phyloP scores from a whole-genome alignment of 2,797 vertebrate genomes.

The Choloepus didactylus region DNA sequence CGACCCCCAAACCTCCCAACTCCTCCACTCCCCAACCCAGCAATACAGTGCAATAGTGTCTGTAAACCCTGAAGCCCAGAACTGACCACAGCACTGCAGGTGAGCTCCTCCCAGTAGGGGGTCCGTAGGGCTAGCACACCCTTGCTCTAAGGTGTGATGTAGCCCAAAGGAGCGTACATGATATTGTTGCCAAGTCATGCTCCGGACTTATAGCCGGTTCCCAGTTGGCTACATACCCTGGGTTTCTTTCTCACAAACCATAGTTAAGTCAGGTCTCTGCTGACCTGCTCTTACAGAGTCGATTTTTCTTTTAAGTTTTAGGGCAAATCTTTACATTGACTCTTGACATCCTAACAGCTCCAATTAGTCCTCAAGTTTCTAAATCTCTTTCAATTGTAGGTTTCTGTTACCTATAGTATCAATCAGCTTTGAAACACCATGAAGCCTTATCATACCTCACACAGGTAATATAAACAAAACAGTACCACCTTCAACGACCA shows the following conservation, averaged over 20 bases:
- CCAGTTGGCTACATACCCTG: background rate
- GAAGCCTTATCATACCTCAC: slow-evolving; percentile 4
- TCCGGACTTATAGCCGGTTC: background rate
- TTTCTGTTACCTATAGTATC: background rate
- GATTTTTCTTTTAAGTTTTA: background rate
- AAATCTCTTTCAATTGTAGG: slow-evolving; percentile 24
- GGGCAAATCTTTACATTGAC: background rate
- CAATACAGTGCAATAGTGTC: background rate
- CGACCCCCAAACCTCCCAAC: background rate
- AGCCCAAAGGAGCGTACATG: background rate
- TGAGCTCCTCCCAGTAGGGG: background rate
- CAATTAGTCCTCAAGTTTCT: background rate
- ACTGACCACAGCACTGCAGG: background rate
- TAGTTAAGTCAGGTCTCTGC: background rate
- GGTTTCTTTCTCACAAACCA: background rate
- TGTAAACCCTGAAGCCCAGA: background rate
- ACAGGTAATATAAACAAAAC: background rate
- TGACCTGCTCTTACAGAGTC: background rate
- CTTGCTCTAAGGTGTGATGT: background rate
- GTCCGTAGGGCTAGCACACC: background rate
- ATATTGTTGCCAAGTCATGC: background rate
- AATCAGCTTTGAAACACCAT: background rate
- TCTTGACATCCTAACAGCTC: background rate
- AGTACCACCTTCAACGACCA: no score
- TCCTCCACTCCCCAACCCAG: no score